Conservation (phyloP, 1,140 invertebrate genomes). For the Diachasmimorpha longicaudata region DNA sequence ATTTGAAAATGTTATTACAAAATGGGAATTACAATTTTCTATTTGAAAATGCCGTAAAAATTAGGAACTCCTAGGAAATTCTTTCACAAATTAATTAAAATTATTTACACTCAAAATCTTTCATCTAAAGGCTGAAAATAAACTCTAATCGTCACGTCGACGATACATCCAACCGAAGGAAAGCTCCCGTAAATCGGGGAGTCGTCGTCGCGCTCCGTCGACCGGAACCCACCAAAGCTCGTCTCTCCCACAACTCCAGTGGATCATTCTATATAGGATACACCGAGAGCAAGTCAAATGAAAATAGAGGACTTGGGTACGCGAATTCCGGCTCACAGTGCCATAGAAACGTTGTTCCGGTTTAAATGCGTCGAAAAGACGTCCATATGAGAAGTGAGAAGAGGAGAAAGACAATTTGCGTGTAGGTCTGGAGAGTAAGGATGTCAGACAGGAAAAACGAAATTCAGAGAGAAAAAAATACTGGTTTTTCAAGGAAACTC, state of each 20-base stretch:
- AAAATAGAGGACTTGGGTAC: conserved; percentile 24
- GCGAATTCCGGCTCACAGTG: conserved; percentile 3
- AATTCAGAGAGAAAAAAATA: background rate
- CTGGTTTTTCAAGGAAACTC: background rate
- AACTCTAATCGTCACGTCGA: conserved; percentile 22
- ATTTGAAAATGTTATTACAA: no score
- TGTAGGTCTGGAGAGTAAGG: background rate
- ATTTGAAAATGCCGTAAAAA: no score
- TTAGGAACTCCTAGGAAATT: no score
- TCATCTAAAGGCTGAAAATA: background rate
- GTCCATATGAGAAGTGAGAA: background rate
- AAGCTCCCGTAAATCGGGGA: conserved; percentile 18
- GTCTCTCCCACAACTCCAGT: background rate
- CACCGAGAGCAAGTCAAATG: conserved; percentile 18
- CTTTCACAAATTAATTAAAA: background rate
- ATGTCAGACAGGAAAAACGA: background rate
- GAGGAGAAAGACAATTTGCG: background rate
- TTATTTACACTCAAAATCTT: background rate
- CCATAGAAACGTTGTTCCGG: background rate
- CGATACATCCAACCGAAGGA: conserved; percentile 12
- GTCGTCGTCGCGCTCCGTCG: conserved; percentile 39
- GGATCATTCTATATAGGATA: background rate
- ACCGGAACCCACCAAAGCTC: conserved; percentile 38
- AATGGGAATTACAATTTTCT: no score
- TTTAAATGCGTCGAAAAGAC: background rate